Conservation (phyloP, 2,888 invertebrate genomes). For the Noctua fimbriata region DNA sequence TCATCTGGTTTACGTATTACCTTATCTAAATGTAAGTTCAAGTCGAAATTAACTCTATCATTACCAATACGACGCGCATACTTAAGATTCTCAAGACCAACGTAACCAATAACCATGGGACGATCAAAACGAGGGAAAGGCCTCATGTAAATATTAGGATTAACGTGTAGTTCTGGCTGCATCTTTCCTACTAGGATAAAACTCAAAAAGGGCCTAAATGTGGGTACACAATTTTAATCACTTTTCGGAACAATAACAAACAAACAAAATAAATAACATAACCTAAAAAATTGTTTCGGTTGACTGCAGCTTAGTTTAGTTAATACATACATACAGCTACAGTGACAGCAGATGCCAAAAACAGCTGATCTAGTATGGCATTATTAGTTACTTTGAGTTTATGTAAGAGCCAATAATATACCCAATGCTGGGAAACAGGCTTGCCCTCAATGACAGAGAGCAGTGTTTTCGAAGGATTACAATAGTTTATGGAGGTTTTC, state of each 20-base stretch:
- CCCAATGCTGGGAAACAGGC: neutral
- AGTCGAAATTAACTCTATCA: conserved; percentile 82
- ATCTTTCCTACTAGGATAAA: conserved; percentile 40
- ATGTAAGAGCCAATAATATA: neutral
- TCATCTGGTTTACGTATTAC: conserved; percentile 79
- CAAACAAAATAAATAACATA: neutral
- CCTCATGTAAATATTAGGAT: conserved; percentile 72
- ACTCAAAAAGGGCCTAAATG: neutral
- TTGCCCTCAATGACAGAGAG: neutral
- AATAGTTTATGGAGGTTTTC: neutral
- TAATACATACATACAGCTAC: neutral
- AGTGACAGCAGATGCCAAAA: neutral
- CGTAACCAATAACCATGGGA: conserved; percentile 90
- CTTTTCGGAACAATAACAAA: neutral
- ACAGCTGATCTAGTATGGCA: neutral
- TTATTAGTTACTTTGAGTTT: neutral
- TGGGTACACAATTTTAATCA: neutral
- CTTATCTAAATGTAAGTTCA: conserved; percentile 83
- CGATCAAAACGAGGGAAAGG: conserved; percentile 85
- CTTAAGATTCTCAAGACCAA: conserved; percentile 89
- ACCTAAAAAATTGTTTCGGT: no score
- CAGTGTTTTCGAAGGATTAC: neutral
- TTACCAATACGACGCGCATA: conserved; percentile 84
- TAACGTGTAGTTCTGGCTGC: conserved; percentile 75
- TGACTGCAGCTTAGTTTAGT: no score